Percentiles rank a stretch among this genome's conserved stretches.
Evolutionary conservation across 2,888 invertebrate species (phyloP).

Genomic region (Lissocephala sabroskyi): DNA sequence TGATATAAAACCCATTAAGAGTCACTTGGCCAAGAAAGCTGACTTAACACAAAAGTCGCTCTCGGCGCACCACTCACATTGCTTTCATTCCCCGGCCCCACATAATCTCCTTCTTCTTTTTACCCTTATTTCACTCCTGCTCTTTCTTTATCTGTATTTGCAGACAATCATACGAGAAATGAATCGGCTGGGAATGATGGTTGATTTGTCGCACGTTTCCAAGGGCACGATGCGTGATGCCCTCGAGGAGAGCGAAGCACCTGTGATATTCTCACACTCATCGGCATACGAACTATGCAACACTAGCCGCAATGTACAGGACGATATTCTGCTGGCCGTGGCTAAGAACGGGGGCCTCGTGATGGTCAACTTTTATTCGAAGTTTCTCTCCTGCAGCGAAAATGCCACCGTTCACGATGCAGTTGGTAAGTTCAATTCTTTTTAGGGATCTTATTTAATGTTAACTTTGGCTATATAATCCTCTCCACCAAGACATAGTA

Average conservation of each 20-base stretch:
- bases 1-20: constrained; percentile 26
- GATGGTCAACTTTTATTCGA: constrained; percentile 90
- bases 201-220: constrained; percentile 88
- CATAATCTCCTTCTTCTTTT: no score
- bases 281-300: constrained; percentile 87
- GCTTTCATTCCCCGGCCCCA: no score
- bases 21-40: background rate
- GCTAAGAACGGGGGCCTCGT: constrained; percentile 86
- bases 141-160: no score
- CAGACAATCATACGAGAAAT: constrained; percentile 88
- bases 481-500: no score
- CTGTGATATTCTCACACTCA: constrained; percentile 90
- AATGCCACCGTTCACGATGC: constrained; percentile 85
- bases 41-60: constrained; percentile 2
- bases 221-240: constrained; percentile 86
- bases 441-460: no score
- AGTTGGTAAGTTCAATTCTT: constrained; percentile 81
- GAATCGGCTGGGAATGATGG: constrained; percentile 91
- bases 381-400: constrained; percentile 83
- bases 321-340: constrained; percentile 81
- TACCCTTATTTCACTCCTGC: no score
- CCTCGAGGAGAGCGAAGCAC: constrained; percentile 83
- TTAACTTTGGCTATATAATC: no score
- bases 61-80: no score
- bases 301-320: constrained; percentile 86